Percentiles rank a stretch among this genome's conserved stretches.
phyloP scores from a whole-genome alignment of 53 echinoderm and acorn worm genomes.

The Echinometra lucunter region DNA sequence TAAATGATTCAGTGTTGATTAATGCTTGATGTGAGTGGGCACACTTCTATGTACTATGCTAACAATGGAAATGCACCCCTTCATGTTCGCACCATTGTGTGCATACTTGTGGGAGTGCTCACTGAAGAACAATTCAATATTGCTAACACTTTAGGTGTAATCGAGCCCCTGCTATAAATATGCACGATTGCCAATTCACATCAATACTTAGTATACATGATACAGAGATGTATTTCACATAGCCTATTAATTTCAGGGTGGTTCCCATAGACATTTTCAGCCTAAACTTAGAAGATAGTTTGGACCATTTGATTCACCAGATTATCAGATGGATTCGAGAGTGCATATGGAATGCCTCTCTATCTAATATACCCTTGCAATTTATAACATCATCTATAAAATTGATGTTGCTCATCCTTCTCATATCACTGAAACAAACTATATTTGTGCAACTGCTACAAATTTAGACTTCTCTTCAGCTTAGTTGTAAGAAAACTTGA shows the following conservation, averaged over 20 bases:
- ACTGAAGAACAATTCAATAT: neutral
- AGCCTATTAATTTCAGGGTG: neutral
- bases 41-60: neutral
- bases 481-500: too few species aligned
- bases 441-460: neutral
- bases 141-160: slow-evolving; percentile 12
- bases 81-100: neutral
- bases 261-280: neutral
- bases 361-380: neutral
- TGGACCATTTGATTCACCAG: neutral
- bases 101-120: neutral
- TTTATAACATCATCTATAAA: neutral
- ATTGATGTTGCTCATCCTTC: too few species aligned
- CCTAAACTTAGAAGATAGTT: neutral
- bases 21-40: neutral
- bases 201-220: neutral
- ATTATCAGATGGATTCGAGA: neutral
- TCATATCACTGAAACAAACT: neutral
- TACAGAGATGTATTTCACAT: neutral
- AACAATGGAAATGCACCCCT: neutral
- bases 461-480: neutral
- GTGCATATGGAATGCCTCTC: neutral
- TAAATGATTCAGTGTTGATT: neutral
- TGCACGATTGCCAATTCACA: neutral
- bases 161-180: neutral